phyloP scores from a whole-genome alignment of 2,113 vertebrate species.

The Oreochromis niloticus region DNA sequence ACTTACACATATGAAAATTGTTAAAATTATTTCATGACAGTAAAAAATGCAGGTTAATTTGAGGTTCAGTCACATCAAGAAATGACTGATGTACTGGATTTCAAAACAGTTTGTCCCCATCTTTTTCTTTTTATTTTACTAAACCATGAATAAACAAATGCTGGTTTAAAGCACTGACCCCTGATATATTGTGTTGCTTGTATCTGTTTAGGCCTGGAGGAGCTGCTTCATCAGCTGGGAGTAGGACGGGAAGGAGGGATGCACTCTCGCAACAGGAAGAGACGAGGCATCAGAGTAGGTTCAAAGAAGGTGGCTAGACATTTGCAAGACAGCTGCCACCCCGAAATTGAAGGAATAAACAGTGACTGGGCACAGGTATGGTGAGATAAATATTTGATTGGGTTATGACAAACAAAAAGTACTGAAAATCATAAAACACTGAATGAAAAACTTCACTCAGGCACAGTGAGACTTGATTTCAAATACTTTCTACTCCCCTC shows the following conservation, averaged over 20 bases:
- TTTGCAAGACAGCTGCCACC: neutral
- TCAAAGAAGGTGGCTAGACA: slow-evolving; percentile 4
- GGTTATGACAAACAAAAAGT: neutral
- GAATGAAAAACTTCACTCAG: neutral
- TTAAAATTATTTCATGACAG: neutral
- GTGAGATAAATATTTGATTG: neutral
- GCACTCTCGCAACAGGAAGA: slow-evolving; percentile 54
- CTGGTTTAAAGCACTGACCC: neutral
- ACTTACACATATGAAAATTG: neutral
- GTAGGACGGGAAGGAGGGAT: slow-evolving; percentile 57
- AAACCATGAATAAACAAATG: neutral
- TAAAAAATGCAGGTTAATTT: neutral
- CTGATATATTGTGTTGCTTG: neutral
- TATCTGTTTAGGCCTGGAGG: slow-evolving; percentile 76
- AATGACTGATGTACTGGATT: neutral
- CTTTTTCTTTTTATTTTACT: neutral
- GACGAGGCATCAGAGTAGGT: slow-evolving; percentile 14
- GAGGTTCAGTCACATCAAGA: neutral
- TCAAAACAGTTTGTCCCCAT: neutral
- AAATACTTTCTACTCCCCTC: neutral
- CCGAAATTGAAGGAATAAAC: slow-evolving; percentile 18
- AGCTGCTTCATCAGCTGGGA: slow-evolving; percentile 77
- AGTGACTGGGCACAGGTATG: slow-evolving; percentile 79
- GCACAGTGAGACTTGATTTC: neutral
- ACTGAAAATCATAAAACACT: neutral